Conservation (phyloP, 30 jellyfish, hydroid and myxozoan species). For the Euphysa ruthae region DNA sequence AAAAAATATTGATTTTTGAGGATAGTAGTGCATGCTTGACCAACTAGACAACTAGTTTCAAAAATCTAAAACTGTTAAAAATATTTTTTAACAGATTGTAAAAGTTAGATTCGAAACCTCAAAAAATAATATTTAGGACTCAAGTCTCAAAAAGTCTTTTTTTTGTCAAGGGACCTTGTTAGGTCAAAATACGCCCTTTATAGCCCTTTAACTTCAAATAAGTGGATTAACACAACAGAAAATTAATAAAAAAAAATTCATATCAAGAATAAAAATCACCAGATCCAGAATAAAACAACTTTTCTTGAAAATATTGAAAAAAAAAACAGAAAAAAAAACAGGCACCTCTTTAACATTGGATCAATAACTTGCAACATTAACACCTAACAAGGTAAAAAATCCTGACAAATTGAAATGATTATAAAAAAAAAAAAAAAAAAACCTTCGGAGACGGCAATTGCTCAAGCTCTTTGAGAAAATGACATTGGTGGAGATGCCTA, state of each 20-base stretch:
- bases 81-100: no score
- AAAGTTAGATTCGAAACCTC: no score
- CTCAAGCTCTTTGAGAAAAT: conserved; percentile 65
- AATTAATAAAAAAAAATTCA: background rate
- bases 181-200: no score
- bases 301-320: background rate
- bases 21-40: no score
- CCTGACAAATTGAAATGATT: background rate
- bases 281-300: background rate
- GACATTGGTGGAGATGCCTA: conserved; percentile 76
- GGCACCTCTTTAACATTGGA: background rate
- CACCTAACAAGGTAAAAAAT: background rate
- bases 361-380: background rate
- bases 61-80: no score
- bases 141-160: no score
- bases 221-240: no score
- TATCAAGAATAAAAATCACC: conserved; percentile 8
- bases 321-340: background rate
- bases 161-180: no score
- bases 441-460: conserved; percentile 87
- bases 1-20: no score
- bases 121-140: no score
- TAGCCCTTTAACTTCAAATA: no score
- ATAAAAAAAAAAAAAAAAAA: background rate
- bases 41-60: no score